Evolutionary conservation across 2,888 invertebrate species (phyloP), one percentile per base, ranked within the genome.

Genomic region (Polyommatus icarus): DNA sequence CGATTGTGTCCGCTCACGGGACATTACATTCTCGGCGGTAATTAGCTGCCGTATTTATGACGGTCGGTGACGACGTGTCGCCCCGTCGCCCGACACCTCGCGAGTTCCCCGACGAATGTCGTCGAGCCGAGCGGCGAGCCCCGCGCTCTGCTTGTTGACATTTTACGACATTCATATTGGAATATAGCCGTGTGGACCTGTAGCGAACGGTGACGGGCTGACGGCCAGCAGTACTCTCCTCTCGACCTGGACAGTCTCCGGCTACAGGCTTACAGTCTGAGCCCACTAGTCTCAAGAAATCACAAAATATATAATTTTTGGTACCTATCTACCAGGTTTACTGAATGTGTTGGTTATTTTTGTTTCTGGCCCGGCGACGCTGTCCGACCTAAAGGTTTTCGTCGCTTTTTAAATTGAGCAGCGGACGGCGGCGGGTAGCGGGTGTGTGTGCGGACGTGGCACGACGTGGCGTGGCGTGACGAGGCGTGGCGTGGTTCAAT

Each of bases 401-500:
- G 67, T 67, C 29, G 29, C 32, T 67, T 67, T 67, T 67, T 67
- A 67, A 67, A 67, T 67, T 67, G 29, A 67, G 67, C 67, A 32
- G 29, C 67, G 67, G 15, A 15, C 24, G 67, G 29, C 67, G 6
- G 67, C 67, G 67, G 32, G 67, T 61, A 12, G 24, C 61, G 24
- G 8, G 24, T 12, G 61, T 10, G 29, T 67, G 15, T 29, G 15
- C 67, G 15, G 67, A 2, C 32, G 67, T 24, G 61, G 12, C 10
- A 3, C 12, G 61, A 24, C 24, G 61, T 29, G 67, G 12, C 67
- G 67, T 67, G 67, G 29, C 29, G 15, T 2, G 18, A 12, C 24
- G 15, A 29, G 61, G 24, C 24, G 61, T 24, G 61, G 12, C 61
- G 82, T 79, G 81, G 79, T 81, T 83, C 84, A 84, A 84, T 85